These are phyloP conservation scores for Tiliacea citrago DNA, from an alignment of 2,888 invertebrate species.

Conservation along the genomic window DNA sequence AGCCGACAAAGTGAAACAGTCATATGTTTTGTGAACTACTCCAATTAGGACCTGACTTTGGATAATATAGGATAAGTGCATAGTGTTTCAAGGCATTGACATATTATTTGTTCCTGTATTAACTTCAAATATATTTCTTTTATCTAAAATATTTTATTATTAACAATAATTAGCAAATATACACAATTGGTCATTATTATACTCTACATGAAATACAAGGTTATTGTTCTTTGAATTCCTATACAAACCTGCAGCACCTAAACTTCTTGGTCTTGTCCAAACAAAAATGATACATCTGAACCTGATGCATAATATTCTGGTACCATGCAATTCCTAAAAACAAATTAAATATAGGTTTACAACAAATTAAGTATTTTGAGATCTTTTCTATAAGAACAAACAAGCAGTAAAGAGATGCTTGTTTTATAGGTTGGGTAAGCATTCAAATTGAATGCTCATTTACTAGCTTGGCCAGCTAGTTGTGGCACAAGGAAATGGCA, in stretches of 20 bases:
- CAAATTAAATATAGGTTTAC: neutral
- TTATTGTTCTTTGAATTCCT: constrained; percentile 12
- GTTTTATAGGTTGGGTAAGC: neutral
- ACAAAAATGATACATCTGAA: constrained; percentile 91
- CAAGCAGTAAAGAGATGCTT: neutral
- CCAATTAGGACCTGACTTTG: constrained; percentile 51
- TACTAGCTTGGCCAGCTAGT: too few species aligned
- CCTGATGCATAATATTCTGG: constrained; percentile 88
- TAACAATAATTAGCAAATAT: constrained; percentile 15
- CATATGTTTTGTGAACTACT: constrained; percentile 55
- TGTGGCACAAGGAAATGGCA: too few species aligned
- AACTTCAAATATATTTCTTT: constrained; percentile 55
- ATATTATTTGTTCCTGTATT: constrained; percentile 51
- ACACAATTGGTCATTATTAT: constrained; percentile 33
- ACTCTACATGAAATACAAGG: constrained; percentile 37
- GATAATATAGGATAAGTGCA: constrained; percentile 58
- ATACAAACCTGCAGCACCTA: constrained; percentile 18
- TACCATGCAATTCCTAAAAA: constrained; percentile 89
- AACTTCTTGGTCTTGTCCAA: constrained; percentile 47
- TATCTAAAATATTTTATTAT: constrained; percentile 39
- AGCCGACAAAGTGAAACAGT: constrained; percentile 54
- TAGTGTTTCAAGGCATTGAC: constrained; percentile 59
- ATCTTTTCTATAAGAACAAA: neutral
- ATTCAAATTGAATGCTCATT: neutral
- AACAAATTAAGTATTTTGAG: neutral